A percentile compares a stretch with the other conserved stretches of the same genome.
Evolutionary conservation across 2,797 vertebrate species (phyloP).

Genomic region (Danio tinwini): DNA sequence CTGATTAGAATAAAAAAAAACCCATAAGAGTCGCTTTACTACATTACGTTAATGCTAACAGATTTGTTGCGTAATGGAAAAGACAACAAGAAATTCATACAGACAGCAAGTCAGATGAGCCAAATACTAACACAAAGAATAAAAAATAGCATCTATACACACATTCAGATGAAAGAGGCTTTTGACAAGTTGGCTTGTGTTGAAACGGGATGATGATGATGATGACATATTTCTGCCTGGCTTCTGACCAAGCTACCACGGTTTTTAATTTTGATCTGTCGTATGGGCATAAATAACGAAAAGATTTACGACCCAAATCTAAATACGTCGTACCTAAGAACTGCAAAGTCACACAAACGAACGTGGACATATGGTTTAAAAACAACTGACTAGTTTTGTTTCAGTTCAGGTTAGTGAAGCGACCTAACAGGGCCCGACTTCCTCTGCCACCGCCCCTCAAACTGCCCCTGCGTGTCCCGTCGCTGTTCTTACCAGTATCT

Average conservation of each 20-base stretch:
- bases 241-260: neutral
- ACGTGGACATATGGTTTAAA: neutral
- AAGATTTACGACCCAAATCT: neutral
- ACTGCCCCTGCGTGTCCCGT: neutral
- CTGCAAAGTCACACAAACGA: neutral
- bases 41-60: neutral
- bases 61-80: slow-evolving; percentile 2
- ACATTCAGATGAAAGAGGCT: neutral
- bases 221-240: slow-evolving; percentile 11
- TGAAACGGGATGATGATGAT: neutral
- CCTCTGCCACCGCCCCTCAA: slow-evolving; percentile 77
- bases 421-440: slow-evolving; percentile 56
- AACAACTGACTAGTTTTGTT: slow-evolving; percentile 58
- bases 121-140: neutral
- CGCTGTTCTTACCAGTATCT: slow-evolving; percentile 69
- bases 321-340: neutral
- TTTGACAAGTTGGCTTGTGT: neutral
- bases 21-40: neutral
- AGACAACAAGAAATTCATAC: neutral
- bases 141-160: neutral
- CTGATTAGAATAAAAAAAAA: neutral
- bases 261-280: neutral
- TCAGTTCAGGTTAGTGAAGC: slow-evolving; percentile 64
- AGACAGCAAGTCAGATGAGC: neutral
- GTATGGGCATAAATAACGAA: neutral